A percentile compares a stretch with the other conserved stretches of the same genome.
Conservation (phyloP, 1,140 invertebrate genomes). For the Helicoverpa zea region DNA sequence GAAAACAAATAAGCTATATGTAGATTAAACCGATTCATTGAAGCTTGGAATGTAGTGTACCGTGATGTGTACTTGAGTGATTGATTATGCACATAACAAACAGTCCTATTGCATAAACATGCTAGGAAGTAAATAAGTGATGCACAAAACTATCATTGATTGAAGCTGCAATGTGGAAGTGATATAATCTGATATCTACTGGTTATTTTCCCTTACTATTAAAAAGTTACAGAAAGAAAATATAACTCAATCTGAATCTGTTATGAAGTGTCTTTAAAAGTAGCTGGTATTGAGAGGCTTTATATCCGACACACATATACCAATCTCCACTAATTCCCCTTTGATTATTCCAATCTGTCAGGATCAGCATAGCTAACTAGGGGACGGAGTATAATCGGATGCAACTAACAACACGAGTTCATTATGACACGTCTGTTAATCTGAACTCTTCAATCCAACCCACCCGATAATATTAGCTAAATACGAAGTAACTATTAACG, state of each 20-base stretch:
- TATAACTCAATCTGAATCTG: no score
- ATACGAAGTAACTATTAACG: no score
- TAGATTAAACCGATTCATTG: neutral
- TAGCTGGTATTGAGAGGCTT: no score
- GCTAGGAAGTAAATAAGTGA: neutral
- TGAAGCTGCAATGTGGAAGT: neutral
- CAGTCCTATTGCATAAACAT: conserved; percentile 2
- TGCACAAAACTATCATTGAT: neutral
- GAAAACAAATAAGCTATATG: no score
- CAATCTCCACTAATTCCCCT: no score
- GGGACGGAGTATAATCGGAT: no score
- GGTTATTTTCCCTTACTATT: neutral
- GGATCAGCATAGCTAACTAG: neutral
- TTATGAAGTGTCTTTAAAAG: no score
- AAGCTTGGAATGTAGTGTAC: conserved; percentile 6
- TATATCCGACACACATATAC: no score
- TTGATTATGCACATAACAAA: conserved; percentile 2
- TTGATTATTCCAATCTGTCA: neutral
- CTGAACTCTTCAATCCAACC: no score
- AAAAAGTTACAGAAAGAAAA: neutral
- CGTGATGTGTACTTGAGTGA: neutral
- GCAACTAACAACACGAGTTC: no score
- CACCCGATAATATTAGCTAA: neutral
- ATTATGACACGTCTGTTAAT: no score
- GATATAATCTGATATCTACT: neutral